Base-by-base conservation (phyloP, 2,797 vertebrate species). In the Gymnodraco acuticeps region DNA sequence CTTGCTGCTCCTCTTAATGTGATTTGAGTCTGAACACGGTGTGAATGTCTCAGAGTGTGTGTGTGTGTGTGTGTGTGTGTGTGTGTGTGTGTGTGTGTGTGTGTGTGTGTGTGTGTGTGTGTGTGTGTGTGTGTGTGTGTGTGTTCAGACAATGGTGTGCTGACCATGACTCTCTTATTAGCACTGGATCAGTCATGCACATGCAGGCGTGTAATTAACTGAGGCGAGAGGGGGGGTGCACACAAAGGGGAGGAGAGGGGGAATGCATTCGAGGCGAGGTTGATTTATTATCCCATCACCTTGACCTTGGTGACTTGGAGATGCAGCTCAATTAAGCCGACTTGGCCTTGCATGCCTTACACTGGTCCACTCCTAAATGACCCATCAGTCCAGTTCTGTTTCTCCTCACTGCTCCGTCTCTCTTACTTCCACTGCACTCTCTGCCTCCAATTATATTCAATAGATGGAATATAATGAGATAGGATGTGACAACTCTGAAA, bases 281-380 rank as follows among this genome's bases (percentile, higher is more conserved):
- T 93, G 90, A 95, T 94, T 94, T 93, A 95, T 93, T 92, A 92
- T 88, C 84, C 89, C 80, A 78, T 93, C 90, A 94, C 89, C 92
- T 92, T 94, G 91, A 94, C 90, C 92, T 91, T 80, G 83, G 63
- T 89, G 90, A 92, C 90, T 87, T 73, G 55, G 68, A 83, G 85
- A 90, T 85, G 87, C 86, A 83, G 90, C 90, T 93, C 92, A 93
- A 94, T 94, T 92, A 94, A 85, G 84, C 67, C 23, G 58, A 78
- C 84, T 90, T 90, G 88, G 88, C 85, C 82, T 60, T 48, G 78
- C 72, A 75, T 72, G 76, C 70, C 55, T 73, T 51, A 54, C 43
- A 81, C 77, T 84, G 80, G 91, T 90, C 89, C 75, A 83, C 82
- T 91, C 64, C 73, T 73, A 73, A 86, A 88, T 78, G 55, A 85